Base-by-base conservation (phyloP, 1,140 invertebrate genomes). In the Araneus ventricosus region DNA sequence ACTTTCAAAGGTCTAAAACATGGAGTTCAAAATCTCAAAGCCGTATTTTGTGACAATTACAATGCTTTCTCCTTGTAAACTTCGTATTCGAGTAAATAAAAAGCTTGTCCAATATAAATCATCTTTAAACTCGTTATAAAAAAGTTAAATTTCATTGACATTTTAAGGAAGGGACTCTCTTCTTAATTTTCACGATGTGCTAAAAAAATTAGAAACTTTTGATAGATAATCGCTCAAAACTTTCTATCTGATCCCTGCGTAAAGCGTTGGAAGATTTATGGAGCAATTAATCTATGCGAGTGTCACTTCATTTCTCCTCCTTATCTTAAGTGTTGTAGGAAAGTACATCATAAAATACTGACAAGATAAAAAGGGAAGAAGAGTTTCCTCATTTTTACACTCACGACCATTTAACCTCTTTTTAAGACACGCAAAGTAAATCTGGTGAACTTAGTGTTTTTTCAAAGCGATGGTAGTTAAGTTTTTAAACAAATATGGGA, bases 311-410 rank as follows among this genome's bases (percentile, higher is more conserved):
- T 75, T 75, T 75, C 70, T 75, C 70, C 27, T 75, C 70, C 63
- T 75, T 75, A 75, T 75, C 70, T 75, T 75, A 75, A 75, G 70
- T 75, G 70, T 75, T 75, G 70, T 75, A 75, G 70, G 70, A 75
- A 75, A 75, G 70, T 75, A 34, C 70, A 37, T 75, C 70, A 75
- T 75, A 75, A 75, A 75, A 75, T 34, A 75, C 70, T 75, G 70
- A 75, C 27, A 75, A 75, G 70, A 75, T 75, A 75, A 75, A 75
- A 75, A 75, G 70, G 70, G 30, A 20, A 75, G 17, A 75, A 75
- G 34, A 34, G 70, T 75, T 75, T 75, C 70, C 70, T 75, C 27
- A 75, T 75, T 75, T 75, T 75, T 30, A 34, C 27, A 63, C 22
- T 63, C 59, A 22, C 59, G 7, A n/a, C 24, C n/a, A 63, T 63